Percentiles rank a stretch among this genome's conserved stretches.
Conservation (phyloP, 1,140 invertebrate species). For the Aricia agestis region DNA sequence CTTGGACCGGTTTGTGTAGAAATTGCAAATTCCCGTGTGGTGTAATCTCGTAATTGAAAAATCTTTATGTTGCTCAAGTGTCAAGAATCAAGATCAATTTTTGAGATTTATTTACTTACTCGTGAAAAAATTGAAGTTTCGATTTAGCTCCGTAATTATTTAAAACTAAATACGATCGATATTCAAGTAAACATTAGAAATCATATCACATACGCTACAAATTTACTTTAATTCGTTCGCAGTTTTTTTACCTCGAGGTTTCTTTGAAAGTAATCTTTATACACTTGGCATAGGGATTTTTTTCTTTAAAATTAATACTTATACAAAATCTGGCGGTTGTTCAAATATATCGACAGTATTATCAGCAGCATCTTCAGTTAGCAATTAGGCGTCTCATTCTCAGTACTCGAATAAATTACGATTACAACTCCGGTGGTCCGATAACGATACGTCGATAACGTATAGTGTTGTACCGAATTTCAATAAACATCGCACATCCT, state of each 20-base stretch:
- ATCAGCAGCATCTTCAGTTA: not conserved
- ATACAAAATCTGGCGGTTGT: not conserved
- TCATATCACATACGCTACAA: too few species aligned
- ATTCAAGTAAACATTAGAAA: too few species aligned
- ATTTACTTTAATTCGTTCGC: too few species aligned
- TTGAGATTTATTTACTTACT: too few species aligned
- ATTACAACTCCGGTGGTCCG: slow-evolving; percentile 10
- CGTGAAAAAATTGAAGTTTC: too few species aligned
- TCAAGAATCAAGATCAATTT: too few species aligned
- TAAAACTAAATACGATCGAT: too few species aligned
- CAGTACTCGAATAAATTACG: not conserved
- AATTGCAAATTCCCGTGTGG: not conserved
- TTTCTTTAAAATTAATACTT: too few species aligned
- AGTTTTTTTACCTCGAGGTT: too few species aligned
- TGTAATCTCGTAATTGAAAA: not conserved
- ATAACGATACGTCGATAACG: slow-evolving; percentile 1
- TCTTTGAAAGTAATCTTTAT: too few species aligned
- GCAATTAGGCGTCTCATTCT: not conserved
- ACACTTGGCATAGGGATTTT: too few species aligned
- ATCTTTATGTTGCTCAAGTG: not conserved
- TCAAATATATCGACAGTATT: slow-evolving; percentile 10
- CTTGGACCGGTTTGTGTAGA: slow-evolving; percentile 14
- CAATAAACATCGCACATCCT: not conserved
- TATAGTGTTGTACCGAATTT: slow-evolving; percentile 4
- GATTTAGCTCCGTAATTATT: too few species aligned